Evolutionary conservation across 2,888 invertebrate species (phyloP), one percentile per base, ranked within the genome.

Genomic region (Ennomos erosarius): DNA sequence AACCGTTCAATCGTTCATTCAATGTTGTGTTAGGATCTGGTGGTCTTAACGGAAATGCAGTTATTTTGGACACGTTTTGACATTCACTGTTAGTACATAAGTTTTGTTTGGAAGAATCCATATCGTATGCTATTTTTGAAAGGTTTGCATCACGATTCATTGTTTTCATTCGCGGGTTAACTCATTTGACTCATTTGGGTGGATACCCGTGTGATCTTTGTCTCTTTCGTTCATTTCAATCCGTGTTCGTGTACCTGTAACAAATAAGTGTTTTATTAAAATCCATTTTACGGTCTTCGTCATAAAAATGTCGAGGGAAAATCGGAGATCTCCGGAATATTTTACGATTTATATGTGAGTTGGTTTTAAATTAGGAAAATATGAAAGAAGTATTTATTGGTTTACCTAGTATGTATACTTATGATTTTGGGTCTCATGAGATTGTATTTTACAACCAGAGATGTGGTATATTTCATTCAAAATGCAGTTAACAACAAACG

Each of bases 21-120:
- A 67, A 70, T n/a, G 73, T 78, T 40, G 71, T 45, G 55, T 76
- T 79, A 26, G 70, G 70, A 37, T 79, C 78, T 1, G 78, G 76
- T 5, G 77, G 79, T 52, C 80, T 75, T 1, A 85, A 64, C 8
- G 78, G 76, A 57, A 82, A 77, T 10, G 62, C 58, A 3, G 70
- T 71, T 65, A 82, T 75, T 76, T 78, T 78, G 35, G 79, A 78
- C 47, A 77, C 73, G 65, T 87, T 86, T 26, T 78, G 78, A 67
- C 87, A 88, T 40, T 54, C 59, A 49, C 54, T 50, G 48, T 81
- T 76, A 55, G 77, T 70, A 13, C 70, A 68, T 52, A 63, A 38
- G 42, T 63, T 65, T 49, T 68, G 63, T 52, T 63, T 61, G 11
- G 55, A 43, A 37, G 64, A 61, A 48, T 69, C 67, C 69, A 69